Conservation (phyloP, 2,888 invertebrate species). For the Cheilosia pagana region DNA sequence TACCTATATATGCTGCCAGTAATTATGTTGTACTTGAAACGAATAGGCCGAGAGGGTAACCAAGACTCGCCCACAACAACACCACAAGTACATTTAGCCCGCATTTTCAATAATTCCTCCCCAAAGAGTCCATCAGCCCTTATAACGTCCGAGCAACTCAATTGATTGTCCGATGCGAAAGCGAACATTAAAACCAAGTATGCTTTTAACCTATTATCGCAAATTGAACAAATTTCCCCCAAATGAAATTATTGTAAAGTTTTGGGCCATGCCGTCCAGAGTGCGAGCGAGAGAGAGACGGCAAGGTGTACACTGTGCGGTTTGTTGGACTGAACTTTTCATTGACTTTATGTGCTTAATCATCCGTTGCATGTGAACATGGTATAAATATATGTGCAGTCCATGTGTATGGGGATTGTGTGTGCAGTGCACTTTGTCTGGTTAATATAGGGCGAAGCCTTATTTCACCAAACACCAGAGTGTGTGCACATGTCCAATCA, state of each 20-base stretch:
- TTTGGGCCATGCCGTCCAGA: neutral
- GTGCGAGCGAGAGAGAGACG: no score
- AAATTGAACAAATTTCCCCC: constrained; percentile 20
- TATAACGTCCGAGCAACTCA: constrained; percentile 14
- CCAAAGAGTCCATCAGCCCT: constrained; percentile 13
- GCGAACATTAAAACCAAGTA: constrained; percentile 31
- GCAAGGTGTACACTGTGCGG: neutral
- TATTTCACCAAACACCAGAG: constrained; percentile 14
- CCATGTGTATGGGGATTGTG: neutral
- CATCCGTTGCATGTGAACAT: constrained; percentile 26
- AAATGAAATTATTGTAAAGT: constrained; percentile 38
- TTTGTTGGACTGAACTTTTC: neutral
- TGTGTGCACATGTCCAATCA: constrained; percentile 12
- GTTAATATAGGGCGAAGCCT: constrained; percentile 12
- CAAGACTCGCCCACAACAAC: neutral
- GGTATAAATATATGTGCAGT: neutral
- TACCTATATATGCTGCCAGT: no score
- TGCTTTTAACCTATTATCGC: constrained; percentile 35
- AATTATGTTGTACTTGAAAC: no score
- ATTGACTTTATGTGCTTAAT: constrained; percentile 32
- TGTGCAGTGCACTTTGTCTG: constrained; percentile 19
- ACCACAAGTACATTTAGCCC: neutral
- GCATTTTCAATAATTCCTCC: constrained; percentile 10
- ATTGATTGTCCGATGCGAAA: constrained; percentile 20
- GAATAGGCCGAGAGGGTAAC: neutral